Conservation (phyloP, 2,797 vertebrate genomes). For the Alcedo quadribrachys region DNA sequence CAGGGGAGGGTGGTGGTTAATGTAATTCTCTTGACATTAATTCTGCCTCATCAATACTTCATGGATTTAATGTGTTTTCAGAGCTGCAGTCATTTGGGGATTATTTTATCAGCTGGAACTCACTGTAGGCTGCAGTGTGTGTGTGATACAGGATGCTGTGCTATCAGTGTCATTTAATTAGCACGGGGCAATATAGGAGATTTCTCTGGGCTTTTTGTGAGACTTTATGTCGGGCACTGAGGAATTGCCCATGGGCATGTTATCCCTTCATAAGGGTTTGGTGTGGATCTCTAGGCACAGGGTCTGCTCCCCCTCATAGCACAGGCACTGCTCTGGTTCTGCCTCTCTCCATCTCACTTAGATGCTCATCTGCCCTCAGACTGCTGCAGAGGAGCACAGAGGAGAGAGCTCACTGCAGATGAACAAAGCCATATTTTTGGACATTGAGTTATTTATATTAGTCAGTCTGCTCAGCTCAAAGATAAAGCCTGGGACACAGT, state of each 20-base stretch:
- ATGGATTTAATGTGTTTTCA: conserved; percentile 40
- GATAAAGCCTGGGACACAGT: conserved; percentile 28
- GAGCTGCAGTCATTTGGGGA: background rate
- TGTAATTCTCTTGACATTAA: background rate
- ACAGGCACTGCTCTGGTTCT: conserved; percentile 17
- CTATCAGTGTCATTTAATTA: conserved; percentile 43
- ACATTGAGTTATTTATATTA: conserved; percentile 22
- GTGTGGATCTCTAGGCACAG: background rate
- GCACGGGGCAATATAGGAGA: conserved; percentile 39
- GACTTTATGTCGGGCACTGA: conserved; percentile 11
- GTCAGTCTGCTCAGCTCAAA: conserved; percentile 33
- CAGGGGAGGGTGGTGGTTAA: background rate
- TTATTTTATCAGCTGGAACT: conserved; percentile 33
- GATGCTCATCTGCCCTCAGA: conserved; percentile 38
- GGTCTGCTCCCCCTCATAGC: conserved; percentile 1
- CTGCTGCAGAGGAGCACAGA: background rate
- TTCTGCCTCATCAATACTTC: conserved; percentile 47
- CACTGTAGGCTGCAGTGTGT: conserved; percentile 32
- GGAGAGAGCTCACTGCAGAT: conserved; percentile 55
- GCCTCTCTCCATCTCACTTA: conserved; percentile 10
- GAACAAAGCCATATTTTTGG: conserved; percentile 43
- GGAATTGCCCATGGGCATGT: background rate
- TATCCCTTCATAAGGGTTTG: conserved; percentile 41
- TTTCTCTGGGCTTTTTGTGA: conserved; percentile 34
- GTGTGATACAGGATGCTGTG: background rate